Base-by-base conservation (phyloP, 1,140 invertebrate genomes). In the Mesaphorura yosii region DNA sequence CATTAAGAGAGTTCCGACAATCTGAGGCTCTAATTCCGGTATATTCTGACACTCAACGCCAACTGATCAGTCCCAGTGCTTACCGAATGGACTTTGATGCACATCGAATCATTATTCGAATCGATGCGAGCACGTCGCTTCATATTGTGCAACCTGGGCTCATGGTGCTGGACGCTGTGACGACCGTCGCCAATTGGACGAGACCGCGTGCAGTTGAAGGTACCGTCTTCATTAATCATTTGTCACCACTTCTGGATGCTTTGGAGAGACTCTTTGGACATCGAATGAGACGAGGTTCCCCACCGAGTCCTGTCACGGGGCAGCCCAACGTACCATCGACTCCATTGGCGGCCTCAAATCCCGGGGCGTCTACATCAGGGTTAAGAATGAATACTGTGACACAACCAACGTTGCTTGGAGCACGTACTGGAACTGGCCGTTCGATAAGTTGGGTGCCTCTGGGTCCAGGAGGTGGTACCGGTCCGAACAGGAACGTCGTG, bases 121-220 rank as follows among this genome's bases (percentile, higher is more conserved):
- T 58, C 2, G 40, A 44, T 3, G 44, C 28, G 15, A 48, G 44
- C 25, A 27, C 49, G 12, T 28, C n/a, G 19, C 26, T 59, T 1
- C 25, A 19, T 10, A 46, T 58, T 12, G 51, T 58, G 17, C 60
- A 62, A 27, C 51, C 56, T n/a, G 60, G 60, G 15, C 27, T 62
- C 19, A 34, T 53, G 10, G 34, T 62, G 29, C 31, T 62, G 22
- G 55, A 56, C 28, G 48, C 53, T 29, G 47, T 62, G 0, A 56
- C 49, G 1, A 56, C 51, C 5, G 26, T 55, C 14, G 53, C 28
- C 0, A 42, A 52, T 25, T 58, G 54, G 17, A 39, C 42, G 0
- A 17, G 56, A 20, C 60, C 60, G 25, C 3, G 60, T 37, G 27
- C 56, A 6, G 31, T 26, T 17, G 20, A 42, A 31, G 60, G 56